phyloP scores from a whole-genome alignment of 2,888 invertebrate genomes.

The Drosophila paucipuncta region DNA sequence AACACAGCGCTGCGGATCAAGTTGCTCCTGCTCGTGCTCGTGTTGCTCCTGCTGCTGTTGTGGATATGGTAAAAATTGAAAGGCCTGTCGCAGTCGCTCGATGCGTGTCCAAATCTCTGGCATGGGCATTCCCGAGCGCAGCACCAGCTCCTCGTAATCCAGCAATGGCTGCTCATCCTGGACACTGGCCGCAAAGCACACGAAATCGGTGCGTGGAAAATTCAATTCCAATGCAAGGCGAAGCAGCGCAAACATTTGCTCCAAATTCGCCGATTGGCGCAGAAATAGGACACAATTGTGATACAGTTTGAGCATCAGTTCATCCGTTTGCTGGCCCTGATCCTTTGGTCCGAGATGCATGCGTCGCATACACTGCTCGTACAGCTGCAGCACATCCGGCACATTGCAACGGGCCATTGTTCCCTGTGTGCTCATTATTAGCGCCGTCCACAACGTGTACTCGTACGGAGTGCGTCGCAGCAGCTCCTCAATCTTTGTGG shows the following conservation, averaged over 20 bases:
- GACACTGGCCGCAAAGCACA: constrained; percentile 74
- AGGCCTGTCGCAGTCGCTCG: constrained; percentile 90
- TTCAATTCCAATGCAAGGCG: constrained; percentile 90
- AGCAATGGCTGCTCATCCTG: constrained; percentile 83
- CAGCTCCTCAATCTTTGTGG: constrained; percentile 81
- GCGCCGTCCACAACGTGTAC: constrained; percentile 83
- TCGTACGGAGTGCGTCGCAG: constrained; percentile 78
- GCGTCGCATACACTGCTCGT: constrained; percentile 85
- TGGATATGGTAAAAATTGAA: constrained; percentile 89
- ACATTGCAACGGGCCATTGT: constrained; percentile 89
- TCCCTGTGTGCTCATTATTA: constrained; percentile 84
- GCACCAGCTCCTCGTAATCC: constrained; percentile 88
- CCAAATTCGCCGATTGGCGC: constrained; percentile 90
- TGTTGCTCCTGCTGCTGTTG: constrained; percentile 40
- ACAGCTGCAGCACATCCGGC: constrained; percentile 87
- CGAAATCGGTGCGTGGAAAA: constrained; percentile 86
- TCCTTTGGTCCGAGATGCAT: constrained; percentile 76
- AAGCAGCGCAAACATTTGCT: constrained; percentile 90
- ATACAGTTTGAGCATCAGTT: constrained; percentile 86
- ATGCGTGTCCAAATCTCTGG: constrained; percentile 91
- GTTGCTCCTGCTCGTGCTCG: constrained; percentile 41
- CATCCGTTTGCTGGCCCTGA: constrained; percentile 60
- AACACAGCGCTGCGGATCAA: constrained; percentile 89
- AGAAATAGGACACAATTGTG: constrained; percentile 86
- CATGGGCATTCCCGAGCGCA: constrained; percentile 89